A percentile compares a stretch with the other conserved stretches of the same genome.
Evolutionary conservation across 2,113 vertebrate genomes (phyloP).

Genomic region (Albula glossodonta): DNA sequence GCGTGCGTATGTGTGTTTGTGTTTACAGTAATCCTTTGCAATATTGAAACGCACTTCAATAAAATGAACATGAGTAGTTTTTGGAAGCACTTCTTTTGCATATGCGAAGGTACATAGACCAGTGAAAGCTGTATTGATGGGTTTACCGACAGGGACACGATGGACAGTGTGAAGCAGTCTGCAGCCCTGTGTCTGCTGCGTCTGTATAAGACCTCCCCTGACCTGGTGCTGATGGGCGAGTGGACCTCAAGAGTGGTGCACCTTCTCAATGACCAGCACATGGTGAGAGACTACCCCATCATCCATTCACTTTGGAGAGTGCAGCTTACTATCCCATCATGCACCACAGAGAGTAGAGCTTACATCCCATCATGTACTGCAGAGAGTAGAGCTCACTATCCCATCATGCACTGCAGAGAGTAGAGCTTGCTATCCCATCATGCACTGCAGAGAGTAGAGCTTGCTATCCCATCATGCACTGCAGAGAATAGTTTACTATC

Average conservation of each 20-base stretch:
- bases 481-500: neutral
- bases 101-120: too few species aligned
- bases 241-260: constrained; percentile 92
- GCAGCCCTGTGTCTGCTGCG: constrained; percentile 87
- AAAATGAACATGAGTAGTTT: too few species aligned
- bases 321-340: neutral
- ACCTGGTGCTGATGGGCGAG: constrained; percentile 90
- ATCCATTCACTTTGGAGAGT: neutral
- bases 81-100: too few species aligned
- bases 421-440: too few species aligned
- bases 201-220: constrained; percentile 88
- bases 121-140: too few species aligned
- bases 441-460: too few species aligned
- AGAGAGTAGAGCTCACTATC: neutral
- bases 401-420: too few species aligned
- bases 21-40: too few species aligned
- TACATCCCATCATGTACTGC: neutral
- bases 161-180: constrained; percentile 93
- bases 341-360: neutral
- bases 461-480: neutral
- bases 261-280: constrained; percentile 90
- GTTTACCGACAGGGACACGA: constrained; percentile 76
- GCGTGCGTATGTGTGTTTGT: too few species aligned
- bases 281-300: constrained; percentile 66
- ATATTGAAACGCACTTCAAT: too few species aligned